Evolutionary conservation across 1,140 invertebrate species (phyloP).

Genomic region (Drosophila trapezifrons): DNA sequence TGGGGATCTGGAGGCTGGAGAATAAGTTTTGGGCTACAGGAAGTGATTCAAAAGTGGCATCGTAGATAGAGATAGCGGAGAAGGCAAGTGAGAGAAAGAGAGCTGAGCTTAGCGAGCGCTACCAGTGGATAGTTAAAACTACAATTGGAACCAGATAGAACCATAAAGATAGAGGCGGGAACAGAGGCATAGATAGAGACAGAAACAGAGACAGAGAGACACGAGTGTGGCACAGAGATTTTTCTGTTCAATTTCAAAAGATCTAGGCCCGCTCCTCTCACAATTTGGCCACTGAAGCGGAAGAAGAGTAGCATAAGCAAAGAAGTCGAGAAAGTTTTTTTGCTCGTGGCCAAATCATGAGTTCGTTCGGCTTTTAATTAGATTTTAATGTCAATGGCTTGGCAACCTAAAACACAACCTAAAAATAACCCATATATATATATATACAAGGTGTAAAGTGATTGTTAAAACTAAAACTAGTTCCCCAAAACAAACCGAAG

Average conservation of each 20-base stretch:
- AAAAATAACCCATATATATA: slow-evolving; percentile 40
- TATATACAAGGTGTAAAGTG: slow-evolving; percentile 29
- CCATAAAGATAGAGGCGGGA: slow-evolving; percentile 8
- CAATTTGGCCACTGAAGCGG: slow-evolving; percentile 13
- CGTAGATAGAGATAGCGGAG: slow-evolving; percentile 9
- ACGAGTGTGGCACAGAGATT: slow-evolving; percentile 17
- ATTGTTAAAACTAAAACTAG: slow-evolving; percentile 31
- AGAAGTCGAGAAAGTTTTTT: slow-evolving; percentile 34
- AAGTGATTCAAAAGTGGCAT: slow-evolving; percentile 24
- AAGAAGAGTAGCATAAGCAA: slow-evolving; percentile 2
- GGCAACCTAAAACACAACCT: slow-evolving; percentile 25
- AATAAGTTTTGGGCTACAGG: slow-evolving; percentile 22
- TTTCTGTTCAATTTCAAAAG: slow-evolving; percentile 23
- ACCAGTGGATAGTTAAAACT: slow-evolving; percentile 57
- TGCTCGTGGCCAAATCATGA: slow-evolving; percentile 22
- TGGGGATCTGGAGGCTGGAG: slow-evolving; percentile 7
- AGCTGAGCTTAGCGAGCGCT: slow-evolving; percentile 44
- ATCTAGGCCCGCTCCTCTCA: slow-evolving; percentile 19
- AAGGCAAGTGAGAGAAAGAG: slow-evolving; percentile 11
- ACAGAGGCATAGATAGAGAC: slow-evolving; percentile 17
- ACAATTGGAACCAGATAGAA: slow-evolving; percentile 37
- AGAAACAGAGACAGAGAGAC: slow-evolving; percentile 19
- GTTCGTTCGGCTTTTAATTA: slow-evolving; percentile 17
- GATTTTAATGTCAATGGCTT: slow-evolving; percentile 46
- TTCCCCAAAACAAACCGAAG: background rate